Evolutionary conservation across 1,140 invertebrate species (phyloP).

Genomic region (Cyclina sinensis): DNA sequence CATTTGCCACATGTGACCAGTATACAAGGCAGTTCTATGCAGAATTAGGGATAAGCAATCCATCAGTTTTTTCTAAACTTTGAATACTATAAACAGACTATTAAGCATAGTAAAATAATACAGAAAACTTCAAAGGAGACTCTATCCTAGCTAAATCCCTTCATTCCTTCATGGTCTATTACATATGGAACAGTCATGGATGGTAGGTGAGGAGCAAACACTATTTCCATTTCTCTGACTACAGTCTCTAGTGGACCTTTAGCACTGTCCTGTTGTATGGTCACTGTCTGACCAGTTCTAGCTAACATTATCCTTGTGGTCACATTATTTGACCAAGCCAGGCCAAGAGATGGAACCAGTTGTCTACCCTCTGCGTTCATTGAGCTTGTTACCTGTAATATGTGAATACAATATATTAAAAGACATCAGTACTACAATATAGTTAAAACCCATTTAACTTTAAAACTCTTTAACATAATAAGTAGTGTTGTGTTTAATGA

Average conservation of each 20-base stretch:
- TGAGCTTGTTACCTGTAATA: constrained; percentile 74
- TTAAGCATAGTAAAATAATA: too few species aligned
- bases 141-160: constrained; percentile 58
- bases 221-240: constrained; percentile 83
- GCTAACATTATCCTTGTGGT: constrained; percentile 89
- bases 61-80: too few species aligned
- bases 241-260: constrained; percentile 66
- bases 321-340: constrained; percentile 91
- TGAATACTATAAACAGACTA: too few species aligned
- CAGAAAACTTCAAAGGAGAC: too few species aligned
- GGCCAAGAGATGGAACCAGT: constrained; percentile 85
- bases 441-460: too few species aligned
- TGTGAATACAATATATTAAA: too few species aligned
- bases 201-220: constrained; percentile 87
- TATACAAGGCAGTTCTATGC: too few species aligned
- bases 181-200: constrained; percentile 79
- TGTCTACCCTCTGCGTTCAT: constrained; percentile 62
- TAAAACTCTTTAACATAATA: too few species aligned
- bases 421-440: too few species aligned
- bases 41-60: too few species aligned
- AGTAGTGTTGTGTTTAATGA: too few species aligned
- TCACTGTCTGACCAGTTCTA: constrained; percentile 65
- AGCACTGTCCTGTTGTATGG: constrained; percentile 57
- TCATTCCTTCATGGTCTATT: constrained; percentile 83
- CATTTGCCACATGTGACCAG: too few species aligned